phyloP scores from a whole-genome alignment of 2,797 vertebrate genomes.

The Pseudochirops cupreus region DNA sequence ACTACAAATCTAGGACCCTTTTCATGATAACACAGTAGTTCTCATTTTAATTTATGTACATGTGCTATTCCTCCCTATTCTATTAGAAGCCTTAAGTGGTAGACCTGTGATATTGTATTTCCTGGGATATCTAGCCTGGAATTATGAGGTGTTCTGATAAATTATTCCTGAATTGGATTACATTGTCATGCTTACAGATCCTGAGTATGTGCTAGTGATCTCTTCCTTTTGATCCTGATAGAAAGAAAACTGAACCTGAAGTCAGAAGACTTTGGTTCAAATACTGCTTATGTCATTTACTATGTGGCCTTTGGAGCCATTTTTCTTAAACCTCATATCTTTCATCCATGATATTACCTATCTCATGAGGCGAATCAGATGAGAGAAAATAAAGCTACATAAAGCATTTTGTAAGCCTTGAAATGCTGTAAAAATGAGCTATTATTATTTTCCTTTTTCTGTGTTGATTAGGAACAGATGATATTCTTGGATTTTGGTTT shows the following conservation, averaged over 20 bases:
- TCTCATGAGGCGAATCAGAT: not conserved
- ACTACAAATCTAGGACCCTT: not conserved
- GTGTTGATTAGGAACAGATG: not conserved
- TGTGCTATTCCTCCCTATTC: not conserved
- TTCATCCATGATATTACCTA: not conserved
- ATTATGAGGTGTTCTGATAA: not conserved
- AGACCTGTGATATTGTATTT: not conserved
- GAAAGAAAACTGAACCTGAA: not conserved
- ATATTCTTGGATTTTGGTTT: not conserved
- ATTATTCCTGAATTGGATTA: not conserved
- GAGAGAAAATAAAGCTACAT: not conserved
- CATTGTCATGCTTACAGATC: not conserved
- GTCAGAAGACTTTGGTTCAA: not conserved
- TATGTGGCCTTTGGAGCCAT: not conserved
- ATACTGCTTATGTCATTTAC: not conserved
- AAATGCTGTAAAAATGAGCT: not conserved
- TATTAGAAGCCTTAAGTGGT: not conserved
- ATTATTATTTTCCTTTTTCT: not conserved
- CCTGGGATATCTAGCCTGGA: not conserved
- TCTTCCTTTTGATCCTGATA: not conserved
- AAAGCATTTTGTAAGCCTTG: not conserved
- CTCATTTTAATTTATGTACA: not conserved
- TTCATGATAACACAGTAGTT: not conserved
- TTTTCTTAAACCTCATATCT: not conserved
- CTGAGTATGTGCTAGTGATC: not conserved